phyloP scores from a whole-genome alignment of 1,140 invertebrate species.

The Harlomillsia oculata region DNA sequence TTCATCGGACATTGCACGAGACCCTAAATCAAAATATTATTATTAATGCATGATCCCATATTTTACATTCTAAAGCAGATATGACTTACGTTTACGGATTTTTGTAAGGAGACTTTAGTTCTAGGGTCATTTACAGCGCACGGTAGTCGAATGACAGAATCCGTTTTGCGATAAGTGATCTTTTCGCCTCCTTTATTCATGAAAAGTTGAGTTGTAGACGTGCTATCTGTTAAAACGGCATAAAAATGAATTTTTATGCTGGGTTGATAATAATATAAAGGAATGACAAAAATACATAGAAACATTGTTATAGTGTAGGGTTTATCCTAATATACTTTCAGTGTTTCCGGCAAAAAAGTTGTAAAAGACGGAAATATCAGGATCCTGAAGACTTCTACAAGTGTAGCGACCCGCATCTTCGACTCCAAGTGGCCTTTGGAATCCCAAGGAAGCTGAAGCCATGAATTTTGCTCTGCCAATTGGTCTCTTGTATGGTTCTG shows the following conservation, averaged over 20 bases:
- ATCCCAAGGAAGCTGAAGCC: constrained; percentile 42
- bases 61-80: neutral
- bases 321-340: constrained; percentile 55
- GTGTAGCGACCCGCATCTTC: constrained; percentile 35
- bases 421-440: constrained; percentile 51
- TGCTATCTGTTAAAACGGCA: neutral
- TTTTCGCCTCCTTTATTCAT: constrained; percentile 3
- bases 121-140: constrained; percentile 23
- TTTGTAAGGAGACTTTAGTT: constrained; percentile 21
- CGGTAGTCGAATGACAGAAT: constrained; percentile 12
- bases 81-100: constrained; percentile 24
- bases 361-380: constrained; percentile 11
- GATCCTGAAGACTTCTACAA: constrained; percentile 23
- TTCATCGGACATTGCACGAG: constrained; percentile 21
- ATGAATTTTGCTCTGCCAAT: constrained; percentile 38
- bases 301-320: constrained; percentile 30
- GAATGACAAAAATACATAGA: neutral
- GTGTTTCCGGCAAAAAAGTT: constrained; percentile 42
- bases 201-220: constrained; percentile 7
- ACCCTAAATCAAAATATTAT: constrained; percentile 5
- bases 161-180: neutral
- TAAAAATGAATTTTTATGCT: no score
- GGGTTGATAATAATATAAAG: neutral
- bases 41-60: neutral
- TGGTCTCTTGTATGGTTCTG: neutral